Base-by-base conservation (phyloP, 2,888 invertebrate genomes). In the Tanypteryx hageni region DNA sequence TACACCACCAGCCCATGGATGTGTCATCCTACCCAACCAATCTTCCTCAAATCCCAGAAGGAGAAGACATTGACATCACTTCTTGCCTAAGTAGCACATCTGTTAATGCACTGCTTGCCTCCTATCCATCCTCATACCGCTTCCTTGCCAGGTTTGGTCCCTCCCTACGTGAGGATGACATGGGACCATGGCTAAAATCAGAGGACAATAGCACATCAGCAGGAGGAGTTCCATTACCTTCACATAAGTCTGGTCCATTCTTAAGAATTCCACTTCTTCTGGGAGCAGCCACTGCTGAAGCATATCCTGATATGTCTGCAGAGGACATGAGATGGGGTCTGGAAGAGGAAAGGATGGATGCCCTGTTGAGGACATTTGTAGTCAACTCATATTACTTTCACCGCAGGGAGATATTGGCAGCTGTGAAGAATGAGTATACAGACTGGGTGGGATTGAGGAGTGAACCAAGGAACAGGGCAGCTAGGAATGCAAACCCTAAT, bases 311-410 rank as follows among this genome's bases (percentile, higher is more conserved):
- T 94, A 97, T 97, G 94, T 97, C 96, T 94, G 97, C 97, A 93
- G 96, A 96, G 93, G 97, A 97, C 93, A 97, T 98, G 92, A 96
- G 97, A 93, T 97, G 97, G 94, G 99, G 99, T 93, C 97, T 99
- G 95, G 97, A 98, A 94, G 97, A 97, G 94, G 97, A 97, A 94
- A 97, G 97, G 94, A 96, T 97, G 92, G 97, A 97, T 94, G 86
- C 86, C 61, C 93, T 94, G 92, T 92, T 94, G 58, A 93, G 95
- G 93, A 98, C 98, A 13, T 97, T 97, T 95, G 98, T 98, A 76
- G 96, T 98, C 93, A 98, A 99, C 95, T 97, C 98, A 92, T 98
- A 97, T 95, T 97, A 97, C 93, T 98, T 97, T 95, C 98, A 99
- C 95, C 96, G 98, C 94, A 98, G 98, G 95, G 98, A 98, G 95